Conservation (phyloP, 1,140 invertebrate genomes). For the Bombus picipes region DNA sequence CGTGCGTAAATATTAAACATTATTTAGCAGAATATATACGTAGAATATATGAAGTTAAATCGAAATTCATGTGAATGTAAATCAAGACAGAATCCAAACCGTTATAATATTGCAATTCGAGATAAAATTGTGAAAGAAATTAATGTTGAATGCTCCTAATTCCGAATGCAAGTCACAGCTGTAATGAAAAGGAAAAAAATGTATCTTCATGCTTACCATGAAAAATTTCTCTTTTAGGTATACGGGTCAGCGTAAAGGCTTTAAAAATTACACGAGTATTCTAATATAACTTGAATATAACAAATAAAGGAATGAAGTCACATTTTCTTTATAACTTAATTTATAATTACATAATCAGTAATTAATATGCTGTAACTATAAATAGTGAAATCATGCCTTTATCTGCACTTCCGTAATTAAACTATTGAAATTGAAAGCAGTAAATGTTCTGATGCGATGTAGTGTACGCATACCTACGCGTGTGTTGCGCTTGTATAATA, state of each 20-base stretch:
- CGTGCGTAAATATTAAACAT: neutral
- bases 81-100: neutral
- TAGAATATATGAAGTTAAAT: neutral
- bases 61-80: neutral
- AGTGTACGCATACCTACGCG: neutral
- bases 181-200: neutral
- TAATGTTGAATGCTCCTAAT: neutral
- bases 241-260: neutral
- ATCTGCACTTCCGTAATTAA: neutral
- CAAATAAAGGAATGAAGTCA: neutral
- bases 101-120: neutral
- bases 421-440: neutral
- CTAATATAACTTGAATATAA: neutral
- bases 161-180: neutral
- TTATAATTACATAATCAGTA: neutral
- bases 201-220: neutral
- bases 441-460: neutral
- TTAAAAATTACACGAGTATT: neutral
- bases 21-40: neutral
- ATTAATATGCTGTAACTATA: neutral
- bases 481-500: constrained; percentile 17
- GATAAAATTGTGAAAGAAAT: neutral
- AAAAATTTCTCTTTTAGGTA: neutral
- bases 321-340: neutral
- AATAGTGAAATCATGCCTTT: neutral